Evolutionary conservation across 1,140 invertebrate species (phyloP), one percentile per base, ranked within the genome.

Genomic region (Drosophila setifemur): DNA sequence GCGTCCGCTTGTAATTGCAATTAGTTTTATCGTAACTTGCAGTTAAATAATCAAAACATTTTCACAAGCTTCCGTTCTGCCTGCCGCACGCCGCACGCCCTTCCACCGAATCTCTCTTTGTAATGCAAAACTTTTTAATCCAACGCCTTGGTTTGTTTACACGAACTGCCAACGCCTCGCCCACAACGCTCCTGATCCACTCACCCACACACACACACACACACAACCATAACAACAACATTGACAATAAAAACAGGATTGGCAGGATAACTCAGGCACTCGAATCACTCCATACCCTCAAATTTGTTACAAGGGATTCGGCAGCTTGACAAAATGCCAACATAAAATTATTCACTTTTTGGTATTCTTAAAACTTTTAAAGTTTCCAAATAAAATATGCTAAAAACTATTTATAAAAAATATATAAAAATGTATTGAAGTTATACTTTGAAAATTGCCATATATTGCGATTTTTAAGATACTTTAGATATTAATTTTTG

Each of bases 111-210:
- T 42, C 58, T 49, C 54, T 40, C 61, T 74, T 85, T 78, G 60
- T 55, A 77, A 83, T 83, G 73, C 68, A 68, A 82, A 82, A 70
- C 73, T 85, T 83, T 82, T 61, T 83, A 79, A 83, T 79, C 70
- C 73, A 43, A 79, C 70, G 78, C 78, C 78, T 83, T 78, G 81
- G 78, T 83, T 83, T 83, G 70, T 83, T 83, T 83, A 83, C 70
- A 74, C 70, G 60, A 78, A 67, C 58, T 44, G 45, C 74, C 67
- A 66, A 45, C 49, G 37, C 48, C 73, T 35, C 76, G 50, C 44
- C 33, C 48, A 37, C 49, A 2, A 7, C 37, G 39, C 47, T 50
- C 53, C 12, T 21, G 16, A 54, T n/a, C 11, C 26, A 28, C 45
- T 18, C 29, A n/a, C 43, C 5, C 14, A 23, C 50, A 25, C 44